These are phyloP conservation scores for Stigmatopora nigra DNA, from an alignment of 2,113 vertebrate genomes.

Conservation along the genomic window DNA sequence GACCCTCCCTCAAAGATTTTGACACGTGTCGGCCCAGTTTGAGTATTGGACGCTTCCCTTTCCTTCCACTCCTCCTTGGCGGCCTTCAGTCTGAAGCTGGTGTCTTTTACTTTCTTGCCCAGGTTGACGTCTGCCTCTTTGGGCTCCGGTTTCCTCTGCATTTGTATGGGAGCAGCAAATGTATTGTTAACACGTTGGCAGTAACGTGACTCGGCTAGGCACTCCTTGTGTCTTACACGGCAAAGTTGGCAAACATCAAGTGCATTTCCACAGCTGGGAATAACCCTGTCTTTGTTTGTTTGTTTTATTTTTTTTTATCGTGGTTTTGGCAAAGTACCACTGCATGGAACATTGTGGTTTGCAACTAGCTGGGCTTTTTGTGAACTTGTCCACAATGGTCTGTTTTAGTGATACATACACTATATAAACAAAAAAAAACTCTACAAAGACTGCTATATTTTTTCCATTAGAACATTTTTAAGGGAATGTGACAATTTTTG, in stretches of 20 bases:
- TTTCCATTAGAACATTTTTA: too few relatives aligned
- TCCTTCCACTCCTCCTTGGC: constrained; percentile 91
- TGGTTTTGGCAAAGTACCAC: background rate
- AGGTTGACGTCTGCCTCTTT: constrained; percentile 82
- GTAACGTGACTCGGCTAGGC: constrained; percentile 45
- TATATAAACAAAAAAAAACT: too few relatives aligned
- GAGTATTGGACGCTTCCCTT: constrained; percentile 77
- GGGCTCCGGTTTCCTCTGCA: constrained; percentile 89
- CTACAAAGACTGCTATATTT: too few relatives aligned
- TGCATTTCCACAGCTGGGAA: constrained; percentile 10
- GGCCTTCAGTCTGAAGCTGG: constrained; percentile 81
- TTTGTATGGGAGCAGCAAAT: constrained; percentile 56
- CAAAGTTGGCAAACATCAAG: constrained; percentile 38
- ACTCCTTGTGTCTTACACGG: constrained; percentile 36
- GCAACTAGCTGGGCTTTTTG: background rate
- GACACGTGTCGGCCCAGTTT: constrained; percentile 85
- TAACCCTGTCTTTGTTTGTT: background rate
- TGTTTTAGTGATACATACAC: background rate
- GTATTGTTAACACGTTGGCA: constrained; percentile 49
- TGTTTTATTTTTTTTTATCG: background rate
- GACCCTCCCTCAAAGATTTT: constrained; percentile 99
- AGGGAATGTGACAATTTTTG: too few relatives aligned
- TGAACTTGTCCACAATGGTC: background rate
- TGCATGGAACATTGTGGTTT: background rate
- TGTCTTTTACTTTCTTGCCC: constrained; percentile 85